Evolutionary conservation across 1,140 invertebrate genomes (phyloP).

Genomic region (Papilio polyxenes): DNA sequence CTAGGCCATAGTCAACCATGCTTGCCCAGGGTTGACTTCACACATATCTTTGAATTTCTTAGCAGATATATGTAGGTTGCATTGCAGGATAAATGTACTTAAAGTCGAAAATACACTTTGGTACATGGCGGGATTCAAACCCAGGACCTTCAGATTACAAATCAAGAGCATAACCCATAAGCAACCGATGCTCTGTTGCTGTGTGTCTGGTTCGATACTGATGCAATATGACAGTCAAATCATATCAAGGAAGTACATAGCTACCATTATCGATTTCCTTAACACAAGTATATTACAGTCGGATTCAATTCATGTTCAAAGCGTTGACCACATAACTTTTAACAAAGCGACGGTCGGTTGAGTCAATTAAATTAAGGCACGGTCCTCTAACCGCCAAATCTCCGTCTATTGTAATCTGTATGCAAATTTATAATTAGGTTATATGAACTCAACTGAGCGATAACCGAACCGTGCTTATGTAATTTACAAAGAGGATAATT

Average conservation of each 20-base stretch:
- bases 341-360: constrained; percentile 7
- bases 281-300: neutral
- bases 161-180: too few relatives aligned
- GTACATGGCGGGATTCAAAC: too few relatives aligned
- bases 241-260: neutral
- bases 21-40: too few relatives aligned
- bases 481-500: constrained; percentile 10
- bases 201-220: neutral
- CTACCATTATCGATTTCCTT: neutral
- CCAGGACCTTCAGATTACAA: too few relatives aligned
- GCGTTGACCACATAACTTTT: neutral
- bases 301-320: neutral
- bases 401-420: constrained; percentile 21
- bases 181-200: too few relatives aligned
- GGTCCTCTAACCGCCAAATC: constrained; percentile 16
- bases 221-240: neutral
- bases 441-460: constrained; percentile 13
- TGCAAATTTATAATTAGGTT: constrained; percentile 26
- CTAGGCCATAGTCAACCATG: too few relatives aligned
- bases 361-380: constrained; percentile 11
- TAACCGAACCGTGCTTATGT: neutral
- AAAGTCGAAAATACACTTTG: too few relatives aligned
- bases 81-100: too few relatives aligned
- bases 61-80: too few relatives aligned
- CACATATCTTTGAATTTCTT: too few relatives aligned